A percentile compares a stretch with the other conserved stretches of the same genome.
phyloP scores from a whole-genome alignment of 2,113 vertebrate species.

The Mellivora capensis region DNA sequence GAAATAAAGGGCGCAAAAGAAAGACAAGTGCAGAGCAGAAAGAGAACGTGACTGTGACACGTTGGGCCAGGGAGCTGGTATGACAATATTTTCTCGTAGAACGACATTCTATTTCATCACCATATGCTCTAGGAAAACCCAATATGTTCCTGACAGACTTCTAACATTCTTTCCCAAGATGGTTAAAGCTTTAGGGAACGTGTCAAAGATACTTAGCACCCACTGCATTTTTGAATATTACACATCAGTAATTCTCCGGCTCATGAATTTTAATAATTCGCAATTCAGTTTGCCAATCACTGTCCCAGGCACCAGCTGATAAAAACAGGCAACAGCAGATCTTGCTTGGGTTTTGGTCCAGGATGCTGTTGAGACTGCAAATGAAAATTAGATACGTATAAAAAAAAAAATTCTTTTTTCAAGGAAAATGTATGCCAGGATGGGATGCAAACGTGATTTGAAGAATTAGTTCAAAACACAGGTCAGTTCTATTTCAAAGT shows the following conservation, averaged over 20 bases:
- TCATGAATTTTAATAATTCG: slow-evolving; percentile 75
- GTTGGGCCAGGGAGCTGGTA: slow-evolving; percentile 32
- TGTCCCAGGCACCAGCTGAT: slow-evolving; percentile 49
- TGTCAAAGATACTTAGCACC: slow-evolving; percentile 76
- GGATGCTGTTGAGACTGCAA: background rate
- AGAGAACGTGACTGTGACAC: slow-evolving; percentile 31
- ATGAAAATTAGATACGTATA: slow-evolving; percentile 22
- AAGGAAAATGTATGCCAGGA: slow-evolving; percentile 21
- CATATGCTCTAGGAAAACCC: slow-evolving; percentile 79
- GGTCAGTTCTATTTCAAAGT: slow-evolving; percentile 48
- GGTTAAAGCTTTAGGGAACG: slow-evolving; percentile 69
- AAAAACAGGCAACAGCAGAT: slow-evolving; percentile 30
- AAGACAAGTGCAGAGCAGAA: slow-evolving; percentile 36
- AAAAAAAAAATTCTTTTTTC: background rate
- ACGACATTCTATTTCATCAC: slow-evolving; percentile 65
- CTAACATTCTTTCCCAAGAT: slow-evolving; percentile 64
- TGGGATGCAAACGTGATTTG: background rate
- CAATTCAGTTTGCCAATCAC: slow-evolving; percentile 54
- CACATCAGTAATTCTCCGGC: slow-evolving; percentile 52
- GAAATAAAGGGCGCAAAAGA: slow-evolving; percentile 13
- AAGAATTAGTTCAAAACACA: slow-evolving; percentile 60
- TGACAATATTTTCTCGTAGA: slow-evolving; percentile 70
- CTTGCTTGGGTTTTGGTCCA: slow-evolving; percentile 26
- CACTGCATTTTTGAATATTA: slow-evolving; percentile 68
- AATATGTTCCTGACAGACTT: slow-evolving; percentile 72